These are phyloP conservation scores for Mormyrus iriodes DNA, from an alignment of 2,113 vertebrate genomes.

Conservation along the genomic window DNA sequence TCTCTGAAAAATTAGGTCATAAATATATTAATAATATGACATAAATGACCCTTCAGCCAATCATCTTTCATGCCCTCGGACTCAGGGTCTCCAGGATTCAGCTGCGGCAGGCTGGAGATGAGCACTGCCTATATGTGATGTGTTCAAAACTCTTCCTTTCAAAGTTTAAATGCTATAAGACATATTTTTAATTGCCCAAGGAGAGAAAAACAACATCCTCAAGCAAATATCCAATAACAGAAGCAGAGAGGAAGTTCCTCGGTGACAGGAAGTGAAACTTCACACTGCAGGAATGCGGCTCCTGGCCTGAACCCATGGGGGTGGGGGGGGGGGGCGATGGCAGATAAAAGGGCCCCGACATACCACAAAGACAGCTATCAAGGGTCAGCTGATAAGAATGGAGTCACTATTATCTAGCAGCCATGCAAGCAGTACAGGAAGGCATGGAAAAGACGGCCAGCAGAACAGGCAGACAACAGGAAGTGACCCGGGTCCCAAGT, in stretches of 20 bases:
- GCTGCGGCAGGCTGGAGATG: not conserved
- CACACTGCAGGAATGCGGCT: not conserved
- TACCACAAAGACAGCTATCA: not conserved
- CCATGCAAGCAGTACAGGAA: not conserved
- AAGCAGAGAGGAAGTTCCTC: not conserved
- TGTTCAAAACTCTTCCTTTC: not conserved
- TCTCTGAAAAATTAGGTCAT: not conserved
- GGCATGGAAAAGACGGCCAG: not conserved
- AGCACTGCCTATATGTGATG: not conserved
- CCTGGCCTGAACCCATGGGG: not conserved
- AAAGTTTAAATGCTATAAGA: not conserved
- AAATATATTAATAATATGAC: not conserved
- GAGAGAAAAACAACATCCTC: not conserved
- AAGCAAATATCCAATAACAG: not conserved
- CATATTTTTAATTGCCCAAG: not conserved
- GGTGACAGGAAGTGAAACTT: not conserved
- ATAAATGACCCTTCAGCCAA: not conserved
- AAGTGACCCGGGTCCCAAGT: not conserved
- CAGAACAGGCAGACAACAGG: not conserved
- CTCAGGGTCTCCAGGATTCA: not conserved
- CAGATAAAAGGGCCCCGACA: not conserved
- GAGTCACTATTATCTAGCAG: not conserved
- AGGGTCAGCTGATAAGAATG: not conserved
- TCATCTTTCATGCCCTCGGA: not conserved
- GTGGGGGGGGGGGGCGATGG: not conserved